A percentile compares a stretch with the other conserved stretches of the same genome.
These are phyloP conservation scores for Ochropacha duplaris DNA, from an alignment of 2,888 invertebrate genomes.

Conservation along the genomic window DNA sequence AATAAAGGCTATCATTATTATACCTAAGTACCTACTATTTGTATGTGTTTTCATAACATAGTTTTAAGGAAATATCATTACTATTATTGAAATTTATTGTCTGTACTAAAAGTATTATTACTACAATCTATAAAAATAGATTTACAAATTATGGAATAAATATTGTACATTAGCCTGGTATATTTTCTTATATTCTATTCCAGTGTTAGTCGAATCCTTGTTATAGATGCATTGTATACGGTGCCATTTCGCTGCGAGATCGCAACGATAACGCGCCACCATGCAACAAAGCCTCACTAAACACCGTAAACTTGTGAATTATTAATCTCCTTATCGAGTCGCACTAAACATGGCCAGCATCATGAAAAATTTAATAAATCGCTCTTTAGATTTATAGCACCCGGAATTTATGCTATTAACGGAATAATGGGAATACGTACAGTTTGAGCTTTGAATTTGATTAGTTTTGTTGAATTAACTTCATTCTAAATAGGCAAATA, in stretches of 20 bases:
- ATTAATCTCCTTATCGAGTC: conserved; percentile 77
- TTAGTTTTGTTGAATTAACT: conserved; percentile 29
- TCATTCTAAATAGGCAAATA: background rate
- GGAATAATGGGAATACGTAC: conserved; percentile 5
- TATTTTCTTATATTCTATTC: conserved; percentile 14
- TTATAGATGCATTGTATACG: conserved; percentile 57
- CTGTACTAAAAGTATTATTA: too few relatives aligned
- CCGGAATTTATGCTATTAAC: conserved; percentile 32
- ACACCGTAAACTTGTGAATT: conserved; percentile 82
- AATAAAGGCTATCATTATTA: too few relatives aligned
- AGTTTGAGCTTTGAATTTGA: conserved; percentile 34
- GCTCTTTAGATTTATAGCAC: conserved; percentile 63
- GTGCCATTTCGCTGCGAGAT: conserved; percentile 66
- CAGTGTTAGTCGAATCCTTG: conserved; percentile 13
- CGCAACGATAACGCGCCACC: conserved; percentile 62
- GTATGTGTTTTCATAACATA: too few relatives aligned
- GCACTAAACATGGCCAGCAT: conserved; percentile 62
- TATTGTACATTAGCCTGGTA: too few relatives aligned
- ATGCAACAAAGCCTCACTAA: conserved; percentile 75
- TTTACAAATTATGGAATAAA: too few relatives aligned
- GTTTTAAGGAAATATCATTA: too few relatives aligned
- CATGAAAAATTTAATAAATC: conserved; percentile 79
- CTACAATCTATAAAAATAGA: too few relatives aligned
- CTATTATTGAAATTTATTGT: too few relatives aligned
- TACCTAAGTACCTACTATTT: too few relatives aligned